Percentiles rank a stretch among this genome's conserved stretches.
Evolutionary conservation across 2,113 vertebrate genomes (phyloP).

Genomic region (Strix uralensis): DNA sequence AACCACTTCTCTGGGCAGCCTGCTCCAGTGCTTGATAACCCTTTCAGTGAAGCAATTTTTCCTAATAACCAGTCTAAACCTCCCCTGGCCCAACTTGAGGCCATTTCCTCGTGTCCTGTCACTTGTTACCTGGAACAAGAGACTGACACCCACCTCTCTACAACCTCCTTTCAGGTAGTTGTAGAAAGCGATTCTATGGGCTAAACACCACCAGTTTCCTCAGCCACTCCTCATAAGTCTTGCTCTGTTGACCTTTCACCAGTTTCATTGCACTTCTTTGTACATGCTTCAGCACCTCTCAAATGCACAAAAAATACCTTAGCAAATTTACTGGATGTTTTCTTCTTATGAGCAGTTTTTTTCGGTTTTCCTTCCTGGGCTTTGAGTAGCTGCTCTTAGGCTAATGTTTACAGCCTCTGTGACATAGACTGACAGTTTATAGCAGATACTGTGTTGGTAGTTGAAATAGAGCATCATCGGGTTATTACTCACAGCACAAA

Average conservation of each 20-base stretch:
- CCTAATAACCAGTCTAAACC: not conserved
- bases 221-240: fast-evolving
- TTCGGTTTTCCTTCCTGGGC: not conserved
- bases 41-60: not conserved
- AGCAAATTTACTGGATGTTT: not conserved
- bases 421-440: not conserved
- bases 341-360: not conserved
- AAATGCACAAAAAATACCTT: not conserved
- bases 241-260: not conserved
- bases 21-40: not conserved
- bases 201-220: not conserved
- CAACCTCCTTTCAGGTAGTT: not conserved
- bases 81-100: not conserved
- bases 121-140: not conserved
- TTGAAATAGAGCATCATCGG: not conserved
- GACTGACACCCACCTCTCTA: not conserved
- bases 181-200: not conserved
- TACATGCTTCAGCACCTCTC: not conserved
- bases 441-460: not conserved
- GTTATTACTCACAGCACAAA: not conserved
- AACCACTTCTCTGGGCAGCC: not conserved
- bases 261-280: not conserved
- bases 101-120: fast-evolving
- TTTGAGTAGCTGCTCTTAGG: not conserved
- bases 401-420: not conserved